phyloP scores from a whole-genome alignment of 2,888 invertebrate genomes.

The Andrena bicolor region DNA sequence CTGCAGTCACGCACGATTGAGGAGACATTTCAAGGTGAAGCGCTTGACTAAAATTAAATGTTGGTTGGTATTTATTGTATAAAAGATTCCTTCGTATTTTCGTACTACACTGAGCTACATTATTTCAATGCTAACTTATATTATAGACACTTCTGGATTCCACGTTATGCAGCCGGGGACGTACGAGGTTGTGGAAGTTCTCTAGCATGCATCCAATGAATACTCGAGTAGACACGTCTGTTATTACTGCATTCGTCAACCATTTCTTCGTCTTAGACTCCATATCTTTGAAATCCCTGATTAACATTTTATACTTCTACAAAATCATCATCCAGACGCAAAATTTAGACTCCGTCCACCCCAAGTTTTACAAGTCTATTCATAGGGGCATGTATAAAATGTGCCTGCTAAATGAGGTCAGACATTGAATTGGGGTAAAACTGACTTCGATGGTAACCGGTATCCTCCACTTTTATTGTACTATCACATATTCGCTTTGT shows the following conservation, averaged over 20 bases:
- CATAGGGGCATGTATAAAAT: not conserved
- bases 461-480: not conserved
- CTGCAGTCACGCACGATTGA: constrained; percentile 55
- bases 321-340: constrained; percentile 6
- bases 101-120: not conserved
- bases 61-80: constrained; percentile 42
- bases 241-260: constrained; percentile 17
- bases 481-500: constrained; percentile 2
- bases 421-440: not conserved
- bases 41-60: constrained; percentile 38
- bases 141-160: constrained; percentile 31
- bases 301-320: not conserved
- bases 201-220: constrained; percentile 37
- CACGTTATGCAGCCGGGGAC: constrained; percentile 22
- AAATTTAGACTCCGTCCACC: constrained; percentile 29
- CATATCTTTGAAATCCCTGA: not conserved
- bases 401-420: not conserved
- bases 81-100: not conserved
- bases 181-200: constrained; percentile 16
- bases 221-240: constrained; percentile 27
- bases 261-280: not conserved
- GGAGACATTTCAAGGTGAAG: constrained; percentile 60
- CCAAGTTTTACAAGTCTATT: constrained; percentile 13
- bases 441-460: not conserved
- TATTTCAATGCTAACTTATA: not conserved